Evolutionary conservation across 2,113 vertebrate species (phyloP).

Genomic region (Cnemophilus loriae): DNA sequence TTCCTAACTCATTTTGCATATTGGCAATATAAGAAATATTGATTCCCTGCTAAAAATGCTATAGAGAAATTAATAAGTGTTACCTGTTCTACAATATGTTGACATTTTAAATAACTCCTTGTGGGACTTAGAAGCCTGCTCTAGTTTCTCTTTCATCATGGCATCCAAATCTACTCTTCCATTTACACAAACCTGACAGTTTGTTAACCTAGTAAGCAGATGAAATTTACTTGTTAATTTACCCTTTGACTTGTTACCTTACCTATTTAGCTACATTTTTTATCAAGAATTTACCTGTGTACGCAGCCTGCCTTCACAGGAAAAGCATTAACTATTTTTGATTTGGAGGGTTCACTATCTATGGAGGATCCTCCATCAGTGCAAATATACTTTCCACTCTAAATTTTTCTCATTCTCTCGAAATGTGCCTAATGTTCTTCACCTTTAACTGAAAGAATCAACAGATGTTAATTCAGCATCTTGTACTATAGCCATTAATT

Average conservation of each 20-base stretch:
- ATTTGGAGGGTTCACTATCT: background rate
- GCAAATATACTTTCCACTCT: background rate
- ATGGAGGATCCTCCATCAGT: background rate
- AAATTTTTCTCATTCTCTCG: background rate
- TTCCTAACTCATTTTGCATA: background rate
- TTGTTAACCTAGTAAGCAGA: background rate
- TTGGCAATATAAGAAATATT: background rate
- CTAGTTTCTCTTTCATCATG: background rate
- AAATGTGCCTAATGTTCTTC: background rate
- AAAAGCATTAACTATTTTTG: background rate
- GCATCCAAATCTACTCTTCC: background rate
- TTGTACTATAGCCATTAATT: background rate
- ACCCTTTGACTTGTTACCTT: background rate
- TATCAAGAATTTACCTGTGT: background rate
- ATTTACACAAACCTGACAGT: background rate
- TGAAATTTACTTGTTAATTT: background rate
- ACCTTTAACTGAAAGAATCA: background rate
- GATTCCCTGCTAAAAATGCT: background rate
- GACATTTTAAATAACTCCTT: background rate
- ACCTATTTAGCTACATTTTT: background rate
- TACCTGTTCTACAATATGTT: background rate
- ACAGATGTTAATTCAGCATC: background rate
- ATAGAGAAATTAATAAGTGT: background rate
- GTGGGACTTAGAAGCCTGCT: background rate
- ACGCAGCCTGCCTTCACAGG: background rate